Conservation (phyloP, 2,888 invertebrate species). For the Iselma pallidipennis region DNA sequence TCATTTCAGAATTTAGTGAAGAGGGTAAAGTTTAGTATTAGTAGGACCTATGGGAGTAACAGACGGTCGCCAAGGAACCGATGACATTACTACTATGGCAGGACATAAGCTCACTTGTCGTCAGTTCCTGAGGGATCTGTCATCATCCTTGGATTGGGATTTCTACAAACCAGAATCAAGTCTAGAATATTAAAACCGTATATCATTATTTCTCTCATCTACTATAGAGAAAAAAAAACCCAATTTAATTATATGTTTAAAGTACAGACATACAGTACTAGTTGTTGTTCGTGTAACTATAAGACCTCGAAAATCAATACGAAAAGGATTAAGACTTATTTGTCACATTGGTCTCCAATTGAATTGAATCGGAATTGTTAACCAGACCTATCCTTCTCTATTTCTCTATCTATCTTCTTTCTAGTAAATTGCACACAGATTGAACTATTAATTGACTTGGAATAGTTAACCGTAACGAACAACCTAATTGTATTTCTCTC, state of each 20-base stretch:
- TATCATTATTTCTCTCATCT: constrained; percentile 16
- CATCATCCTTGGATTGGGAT: constrained; percentile 19
- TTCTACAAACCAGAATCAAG: constrained; percentile 3
- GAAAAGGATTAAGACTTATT: constrained; percentile 15
- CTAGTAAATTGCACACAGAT: constrained; percentile 38
- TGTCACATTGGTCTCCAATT: constrained; percentile 15
- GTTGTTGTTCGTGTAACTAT: background rate
- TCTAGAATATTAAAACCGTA: constrained; percentile 25
- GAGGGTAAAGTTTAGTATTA: constrained; percentile 11
- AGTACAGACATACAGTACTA: background rate
- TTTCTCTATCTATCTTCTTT: constrained; percentile 23
- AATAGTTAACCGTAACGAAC: constrained; percentile 33
- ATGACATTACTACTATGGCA: too few relatives aligned
- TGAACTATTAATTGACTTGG: constrained; percentile 41
- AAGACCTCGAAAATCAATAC: background rate
- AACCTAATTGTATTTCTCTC: constrained; percentile 31
- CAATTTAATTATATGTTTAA: background rate
- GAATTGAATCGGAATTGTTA: constrained; percentile 32
- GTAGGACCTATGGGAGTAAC: constrained; percentile 1
- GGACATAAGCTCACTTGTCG: constrained; percentile 23
- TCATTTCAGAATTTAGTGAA: too few relatives aligned
- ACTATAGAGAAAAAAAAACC: background rate
- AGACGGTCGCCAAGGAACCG: background rate
- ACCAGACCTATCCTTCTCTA: constrained; percentile 21
- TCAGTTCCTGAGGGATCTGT: constrained; percentile 25